Conservation (phyloP, 2,797 vertebrate species). For the Eremophila alpestris region DNA sequence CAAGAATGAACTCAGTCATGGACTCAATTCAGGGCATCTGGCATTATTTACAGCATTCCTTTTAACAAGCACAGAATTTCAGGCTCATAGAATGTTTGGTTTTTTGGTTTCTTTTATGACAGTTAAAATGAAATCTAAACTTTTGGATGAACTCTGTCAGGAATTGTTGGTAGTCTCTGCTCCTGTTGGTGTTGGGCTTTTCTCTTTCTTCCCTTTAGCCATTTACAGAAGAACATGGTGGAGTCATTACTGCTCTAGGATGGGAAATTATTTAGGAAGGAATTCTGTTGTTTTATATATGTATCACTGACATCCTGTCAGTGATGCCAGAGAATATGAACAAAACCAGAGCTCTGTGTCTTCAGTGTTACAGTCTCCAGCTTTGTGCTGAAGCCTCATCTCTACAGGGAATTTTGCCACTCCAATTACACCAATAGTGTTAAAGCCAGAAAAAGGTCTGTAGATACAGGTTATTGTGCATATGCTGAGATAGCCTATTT, state of each 20-base stretch:
- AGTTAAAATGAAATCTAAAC: background rate
- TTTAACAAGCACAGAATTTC: background rate
- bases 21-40: slow-evolving; percentile 52
- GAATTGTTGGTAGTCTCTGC: background rate
- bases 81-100: background rate
- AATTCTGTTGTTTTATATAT: background rate
- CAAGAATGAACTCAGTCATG: slow-evolving; percentile 42
- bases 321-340: background rate
- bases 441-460: background rate
- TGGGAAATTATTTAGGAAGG: background rate
- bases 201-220: background rate
- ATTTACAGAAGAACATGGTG: background rate
- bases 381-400: background rate
- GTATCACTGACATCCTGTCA: background rate
- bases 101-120: background rate
- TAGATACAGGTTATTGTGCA: background rate
- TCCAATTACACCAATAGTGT: background rate
- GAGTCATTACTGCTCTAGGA: background rate
- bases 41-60: background rate
- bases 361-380: background rate
- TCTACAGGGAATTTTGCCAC: background rate
- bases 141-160: background rate
- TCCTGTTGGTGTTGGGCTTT: background rate
- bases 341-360: background rate
- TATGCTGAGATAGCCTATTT: background rate